phyloP scores from a whole-genome alignment of 2,113 vertebrate species.

The Noctilio leporinus region DNA sequence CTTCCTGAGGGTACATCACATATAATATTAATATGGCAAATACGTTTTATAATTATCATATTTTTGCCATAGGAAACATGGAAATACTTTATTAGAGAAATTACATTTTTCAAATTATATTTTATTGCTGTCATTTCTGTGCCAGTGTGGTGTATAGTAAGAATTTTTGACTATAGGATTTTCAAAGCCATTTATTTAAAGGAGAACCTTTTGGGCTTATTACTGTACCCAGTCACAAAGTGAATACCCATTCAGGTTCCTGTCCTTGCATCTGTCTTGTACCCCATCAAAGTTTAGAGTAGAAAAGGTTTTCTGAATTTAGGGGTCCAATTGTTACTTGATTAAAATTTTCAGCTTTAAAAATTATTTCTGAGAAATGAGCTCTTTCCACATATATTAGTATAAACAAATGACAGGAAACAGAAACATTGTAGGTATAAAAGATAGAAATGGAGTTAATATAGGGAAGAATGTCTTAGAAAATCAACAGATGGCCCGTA shows the following conservation, averaged over 20 bases:
- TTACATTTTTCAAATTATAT: not conserved
- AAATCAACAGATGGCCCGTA: not conserved
- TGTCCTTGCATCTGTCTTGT: not conserved
- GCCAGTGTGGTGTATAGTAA: not conserved
- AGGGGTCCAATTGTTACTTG: not conserved
- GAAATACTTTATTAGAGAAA: not conserved
- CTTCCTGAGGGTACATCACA: not conserved
- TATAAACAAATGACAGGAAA: not conserved
- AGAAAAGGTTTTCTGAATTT: not conserved
- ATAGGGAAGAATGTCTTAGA: not conserved
- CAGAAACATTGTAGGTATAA: not conserved
- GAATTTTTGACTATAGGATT: not conserved
- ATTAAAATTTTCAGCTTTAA: not conserved
- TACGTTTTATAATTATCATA: not conserved
- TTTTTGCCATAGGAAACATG: not conserved
- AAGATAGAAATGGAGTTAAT: not conserved
- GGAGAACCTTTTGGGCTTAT: not conserved
- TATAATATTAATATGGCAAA: not conserved
- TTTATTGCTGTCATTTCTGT: not conserved
- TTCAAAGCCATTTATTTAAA: not conserved
- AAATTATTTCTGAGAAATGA: not conserved
- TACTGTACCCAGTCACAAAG: not conserved
- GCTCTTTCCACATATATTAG: not conserved
- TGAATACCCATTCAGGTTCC: not conserved
- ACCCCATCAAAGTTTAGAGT: not conserved